A percentile compares a stretch with the other conserved stretches of the same genome.
Conservation (phyloP, 2,888 invertebrate species). For the Salpingus planirostris region DNA sequence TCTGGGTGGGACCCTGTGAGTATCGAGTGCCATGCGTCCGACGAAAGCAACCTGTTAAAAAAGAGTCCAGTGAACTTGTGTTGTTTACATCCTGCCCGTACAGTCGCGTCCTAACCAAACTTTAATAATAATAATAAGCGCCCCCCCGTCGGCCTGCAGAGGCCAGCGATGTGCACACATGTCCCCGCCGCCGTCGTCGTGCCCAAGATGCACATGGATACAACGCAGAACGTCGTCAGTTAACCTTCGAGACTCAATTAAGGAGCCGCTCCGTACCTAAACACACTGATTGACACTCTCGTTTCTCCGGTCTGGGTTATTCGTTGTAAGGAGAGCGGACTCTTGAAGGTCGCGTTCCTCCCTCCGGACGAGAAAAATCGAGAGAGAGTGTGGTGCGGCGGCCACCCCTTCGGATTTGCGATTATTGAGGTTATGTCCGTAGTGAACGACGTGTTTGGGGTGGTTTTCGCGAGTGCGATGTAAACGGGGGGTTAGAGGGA, state of each 20-base stretch:
- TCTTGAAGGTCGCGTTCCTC: too few relatives aligned
- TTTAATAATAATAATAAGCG: not conserved
- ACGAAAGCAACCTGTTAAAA: conserved; percentile 38
- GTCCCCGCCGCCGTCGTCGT: conserved; percentile 4
- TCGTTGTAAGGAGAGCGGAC: too few relatives aligned
- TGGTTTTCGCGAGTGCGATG: conserved; percentile 24
- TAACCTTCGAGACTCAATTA: conserved; percentile 15
- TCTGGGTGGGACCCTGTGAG: too few relatives aligned
- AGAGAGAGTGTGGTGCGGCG: not conserved
- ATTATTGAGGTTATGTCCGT: conserved; percentile 11
- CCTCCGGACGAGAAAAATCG: too few relatives aligned
- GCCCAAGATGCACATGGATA: conserved; percentile 36
- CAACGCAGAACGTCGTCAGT: conserved; percentile 22
- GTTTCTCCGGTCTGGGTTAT: too few relatives aligned
- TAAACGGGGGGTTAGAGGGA: conserved; percentile 27
- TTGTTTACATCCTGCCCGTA: conserved; percentile 27
- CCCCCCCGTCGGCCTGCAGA: not conserved
- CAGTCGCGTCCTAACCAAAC: conserved; percentile 4
- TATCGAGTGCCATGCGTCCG: too few relatives aligned
- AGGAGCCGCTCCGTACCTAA: conserved; percentile 11
- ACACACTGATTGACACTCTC: conserved; percentile 14
- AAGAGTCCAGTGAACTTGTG: conserved; percentile 32
- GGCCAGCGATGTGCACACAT: conserved; percentile 6
- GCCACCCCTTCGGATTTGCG: not conserved
- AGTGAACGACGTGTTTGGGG: conserved; percentile 21